These are phyloP conservation scores for Phania funesta DNA, from an alignment of 2,888 invertebrate species.

Conservation along the genomic window DNA sequence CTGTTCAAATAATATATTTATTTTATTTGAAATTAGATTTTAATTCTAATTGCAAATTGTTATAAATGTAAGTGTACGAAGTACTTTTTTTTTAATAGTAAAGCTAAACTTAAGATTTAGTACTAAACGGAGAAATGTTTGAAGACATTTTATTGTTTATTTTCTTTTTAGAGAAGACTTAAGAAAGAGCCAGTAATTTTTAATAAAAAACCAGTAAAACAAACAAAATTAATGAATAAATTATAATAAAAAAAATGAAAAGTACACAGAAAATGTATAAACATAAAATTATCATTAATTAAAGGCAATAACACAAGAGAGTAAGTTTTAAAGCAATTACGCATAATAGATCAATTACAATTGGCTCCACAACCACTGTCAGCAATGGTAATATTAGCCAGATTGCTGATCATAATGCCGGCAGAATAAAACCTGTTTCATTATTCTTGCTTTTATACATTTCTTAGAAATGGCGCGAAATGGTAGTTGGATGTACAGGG, in stretches of 20 bases:
- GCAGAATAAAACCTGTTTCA: no score
- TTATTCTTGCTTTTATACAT: no score
- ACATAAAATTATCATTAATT: constrained; percentile 4
- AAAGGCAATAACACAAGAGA: neutral
- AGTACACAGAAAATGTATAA: neutral
- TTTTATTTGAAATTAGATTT: constrained; percentile 53
- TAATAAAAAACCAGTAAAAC: constrained; percentile 44
- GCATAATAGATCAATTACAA: no score
- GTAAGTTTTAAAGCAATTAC: neutral
- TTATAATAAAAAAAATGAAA: constrained; percentile 43
- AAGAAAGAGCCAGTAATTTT: constrained; percentile 65
- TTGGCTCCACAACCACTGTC: no score
- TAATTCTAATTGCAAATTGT: constrained; percentile 60
- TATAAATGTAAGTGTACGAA: constrained; percentile 57
- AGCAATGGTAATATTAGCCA: no score
- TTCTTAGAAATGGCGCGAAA: no score
- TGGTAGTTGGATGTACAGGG: no score
- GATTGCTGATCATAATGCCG: no score
- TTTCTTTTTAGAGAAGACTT: constrained; percentile 61
- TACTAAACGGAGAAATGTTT: constrained; percentile 51
- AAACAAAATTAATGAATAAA: constrained; percentile 42
- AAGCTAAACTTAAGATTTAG: constrained; percentile 61
- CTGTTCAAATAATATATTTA: constrained; percentile 5
- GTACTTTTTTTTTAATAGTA: constrained; percentile 57
- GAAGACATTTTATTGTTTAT: constrained; percentile 42